Percentiles rank a stretch among this genome's conserved stretches.
phyloP scores from a whole-genome alignment of 2,797 vertebrate genomes.

The Heterohyrax brucei region DNA sequence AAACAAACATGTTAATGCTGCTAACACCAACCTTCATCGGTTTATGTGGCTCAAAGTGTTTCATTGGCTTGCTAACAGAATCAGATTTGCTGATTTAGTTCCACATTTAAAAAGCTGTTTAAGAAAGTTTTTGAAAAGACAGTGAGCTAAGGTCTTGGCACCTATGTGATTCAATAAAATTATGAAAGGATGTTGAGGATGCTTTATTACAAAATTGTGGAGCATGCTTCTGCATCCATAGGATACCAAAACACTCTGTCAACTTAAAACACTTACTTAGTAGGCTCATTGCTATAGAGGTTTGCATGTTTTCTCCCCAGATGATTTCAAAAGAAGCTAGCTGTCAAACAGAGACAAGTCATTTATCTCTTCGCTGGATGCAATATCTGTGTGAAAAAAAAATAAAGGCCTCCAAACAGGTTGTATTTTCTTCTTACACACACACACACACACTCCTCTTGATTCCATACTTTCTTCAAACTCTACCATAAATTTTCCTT shows the following conservation, averaged over 20 bases:
- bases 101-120: background rate
- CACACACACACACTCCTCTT: background rate
- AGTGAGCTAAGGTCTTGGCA: background rate
- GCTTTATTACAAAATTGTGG: background rate
- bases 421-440: background rate
- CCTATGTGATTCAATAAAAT: background rate
- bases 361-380: background rate
- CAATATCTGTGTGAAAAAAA: background rate
- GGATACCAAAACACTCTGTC: background rate
- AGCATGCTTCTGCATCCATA: background rate
- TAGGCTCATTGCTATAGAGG: background rate
- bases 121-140: background rate
- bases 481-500: background rate
- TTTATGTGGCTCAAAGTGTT: background rate
- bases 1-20: background rate
- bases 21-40: background rate
- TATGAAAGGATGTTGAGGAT: background rate
- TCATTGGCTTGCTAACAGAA: background rate
- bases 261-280: background rate
- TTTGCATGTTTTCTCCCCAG: background rate
- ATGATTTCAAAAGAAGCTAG: background rate
- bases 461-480: background rate
- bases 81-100: background rate
- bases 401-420: conserved; percentile 3
- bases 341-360: background rate